Evolutionary conservation across 2,797 vertebrate genomes (phyloP), one percentile per base, ranked within the genome.

Genomic region (Macrochelys suwanniensis): DNA sequence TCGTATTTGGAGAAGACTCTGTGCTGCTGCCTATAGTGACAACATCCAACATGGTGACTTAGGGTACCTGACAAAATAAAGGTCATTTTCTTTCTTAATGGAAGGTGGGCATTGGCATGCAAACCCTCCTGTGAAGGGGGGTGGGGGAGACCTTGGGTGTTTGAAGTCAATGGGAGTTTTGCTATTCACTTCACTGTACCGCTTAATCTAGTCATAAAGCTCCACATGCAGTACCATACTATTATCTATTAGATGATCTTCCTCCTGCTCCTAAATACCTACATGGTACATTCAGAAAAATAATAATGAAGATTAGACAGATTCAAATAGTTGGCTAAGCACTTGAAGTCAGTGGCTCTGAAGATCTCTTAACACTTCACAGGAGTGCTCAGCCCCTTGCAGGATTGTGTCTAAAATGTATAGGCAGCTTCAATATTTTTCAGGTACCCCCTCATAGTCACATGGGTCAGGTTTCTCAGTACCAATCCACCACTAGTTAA

Each of bases 151-250:
- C 50, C 33, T 59, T 90, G 10, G 17, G 13, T 26, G 33, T 56
- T 82, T 87, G 45, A 95, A 95, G 86, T 89, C 92, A 82, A 45
- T 61, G 4, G 12, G 65, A 53, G 11, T 15, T 96, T 92, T 84
- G 28, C 23, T 85, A 37, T 16, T 0, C 1, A 68, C 23, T 80
- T 93, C 26, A 53, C 26, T 37, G 33, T 8, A 82, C 37, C 21
- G 5, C 11, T 42, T 74, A 45, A 21, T 74, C 23, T 74, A 45
- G 13, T 74, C 37, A 42, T 11, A 45, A 42, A 45, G 68, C 21
- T 74, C 54, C 56, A 61, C 37, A 11, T 37, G 49, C 56, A 80
- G 33, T 17, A 51, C 53, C 33, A 59, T 47, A 42, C n/a, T 61
- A 15, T 1, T 47, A 33, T 88, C 53, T 68, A 51, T 25, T 77